These are phyloP conservation scores for Venustaconcha ellipsiformis DNA, from an alignment of 1,140 invertebrate genomes.

Conservation along the genomic window DNA sequence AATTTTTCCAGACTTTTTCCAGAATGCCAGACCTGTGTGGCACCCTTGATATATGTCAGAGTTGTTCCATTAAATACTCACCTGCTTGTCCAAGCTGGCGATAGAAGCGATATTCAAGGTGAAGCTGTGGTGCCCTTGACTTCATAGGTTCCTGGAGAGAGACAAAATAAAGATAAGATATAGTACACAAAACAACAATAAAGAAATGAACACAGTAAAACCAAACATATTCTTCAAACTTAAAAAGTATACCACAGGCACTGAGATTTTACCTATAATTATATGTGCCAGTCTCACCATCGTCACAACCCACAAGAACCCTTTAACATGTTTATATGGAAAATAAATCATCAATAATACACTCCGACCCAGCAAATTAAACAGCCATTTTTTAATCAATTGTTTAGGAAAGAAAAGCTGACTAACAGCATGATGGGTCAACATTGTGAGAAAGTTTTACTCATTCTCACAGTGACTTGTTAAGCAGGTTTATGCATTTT, in stretches of 20 bases:
- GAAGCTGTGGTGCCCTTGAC: constrained; percentile 99
- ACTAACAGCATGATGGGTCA: no score
- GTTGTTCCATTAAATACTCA: constrained; percentile 20
- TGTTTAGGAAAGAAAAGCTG: no score
- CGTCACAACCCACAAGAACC: background rate
- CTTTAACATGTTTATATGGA: background rate
- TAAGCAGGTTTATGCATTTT: no score
- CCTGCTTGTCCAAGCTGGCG: constrained; percentile 89
- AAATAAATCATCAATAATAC: background rate
- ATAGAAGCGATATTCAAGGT: constrained; percentile 99
- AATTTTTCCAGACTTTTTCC: no score
- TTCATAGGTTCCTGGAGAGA: constrained; percentile 95
- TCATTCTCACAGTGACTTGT: no score
- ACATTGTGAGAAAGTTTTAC: no score
- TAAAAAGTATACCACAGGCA: background rate
- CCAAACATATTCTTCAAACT: background rate
- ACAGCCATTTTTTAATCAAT: no score
- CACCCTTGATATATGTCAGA: no score
- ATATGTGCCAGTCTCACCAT: background rate
- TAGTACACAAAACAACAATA: background rate
- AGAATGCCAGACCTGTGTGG: no score
- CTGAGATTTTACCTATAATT: background rate
- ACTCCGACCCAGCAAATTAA: no score
- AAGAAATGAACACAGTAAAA: background rate
- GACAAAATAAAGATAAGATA: constrained; percentile 20